phyloP scores from a whole-genome alignment of 2,888 invertebrate species.

The Sarcophaga rosellei region DNA sequence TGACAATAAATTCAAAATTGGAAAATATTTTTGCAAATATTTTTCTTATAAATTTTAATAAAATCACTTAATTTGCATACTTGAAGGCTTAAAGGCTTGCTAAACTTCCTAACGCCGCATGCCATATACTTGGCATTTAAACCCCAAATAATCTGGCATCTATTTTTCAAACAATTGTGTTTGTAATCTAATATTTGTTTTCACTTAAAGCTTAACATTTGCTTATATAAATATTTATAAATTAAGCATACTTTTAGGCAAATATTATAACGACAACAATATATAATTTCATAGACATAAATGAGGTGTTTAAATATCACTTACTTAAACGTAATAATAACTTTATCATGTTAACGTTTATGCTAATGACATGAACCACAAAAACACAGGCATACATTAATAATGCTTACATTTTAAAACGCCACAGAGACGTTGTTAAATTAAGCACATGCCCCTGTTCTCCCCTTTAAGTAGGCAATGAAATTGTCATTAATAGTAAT shows the following conservation, averaged over 20 bases:
- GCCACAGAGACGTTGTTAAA: constrained; percentile 18
- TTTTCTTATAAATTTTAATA: too few species aligned
- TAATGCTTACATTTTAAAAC: constrained; percentile 8
- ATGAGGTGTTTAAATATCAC: constrained; percentile 64
- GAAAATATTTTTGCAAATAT: too few species aligned
- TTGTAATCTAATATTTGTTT: constrained; percentile 14
- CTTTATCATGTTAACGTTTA: constrained; percentile 68
- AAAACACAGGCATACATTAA: constrained; percentile 34
- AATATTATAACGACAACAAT: neutral
- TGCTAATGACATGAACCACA: constrained; percentile 68
- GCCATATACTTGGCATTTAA: too few species aligned
- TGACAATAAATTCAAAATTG: too few species aligned
- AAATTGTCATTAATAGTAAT: neutral
- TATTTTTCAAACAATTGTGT: too few species aligned
- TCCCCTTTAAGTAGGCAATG: neutral
- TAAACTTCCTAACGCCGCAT: too few species aligned
- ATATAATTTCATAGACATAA: constrained; percentile 38
- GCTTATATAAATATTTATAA: constrained; percentile 42
- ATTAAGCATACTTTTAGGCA: constrained; percentile 25
- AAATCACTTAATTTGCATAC: too few species aligned
- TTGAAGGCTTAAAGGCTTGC: too few species aligned
- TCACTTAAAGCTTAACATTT: constrained; percentile 10
- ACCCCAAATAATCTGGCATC: too few species aligned
- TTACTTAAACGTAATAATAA: constrained; percentile 68
- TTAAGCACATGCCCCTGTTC: neutral